Conservation (phyloP, 1,140 invertebrate species). For the Pseudomyrmex flavicornis region DNA sequence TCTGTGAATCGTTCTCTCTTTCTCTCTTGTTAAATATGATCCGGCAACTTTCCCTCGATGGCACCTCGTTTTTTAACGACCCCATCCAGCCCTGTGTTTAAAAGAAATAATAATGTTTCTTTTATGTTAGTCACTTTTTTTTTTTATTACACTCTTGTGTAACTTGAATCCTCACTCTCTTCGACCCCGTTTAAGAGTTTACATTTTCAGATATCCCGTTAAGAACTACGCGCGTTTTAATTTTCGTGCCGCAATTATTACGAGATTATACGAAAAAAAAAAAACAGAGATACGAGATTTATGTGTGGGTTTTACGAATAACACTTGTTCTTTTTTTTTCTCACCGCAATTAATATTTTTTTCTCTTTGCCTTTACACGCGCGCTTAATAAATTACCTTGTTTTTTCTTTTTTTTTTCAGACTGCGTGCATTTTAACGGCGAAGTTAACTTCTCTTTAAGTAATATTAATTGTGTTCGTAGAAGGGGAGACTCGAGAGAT, state of each 20-base stretch:
- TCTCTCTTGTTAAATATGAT: not conserved
- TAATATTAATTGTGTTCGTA: too few species aligned
- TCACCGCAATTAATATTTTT: not conserved
- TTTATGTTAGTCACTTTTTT: not conserved
- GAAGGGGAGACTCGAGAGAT: not conserved
- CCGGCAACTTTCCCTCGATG: not conserved
- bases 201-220: not conserved
- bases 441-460: too few species aligned
- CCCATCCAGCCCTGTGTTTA: slow-evolving; percentile 69
- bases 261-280: too few species aligned
- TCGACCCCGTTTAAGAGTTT: not conserved
- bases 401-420: not conserved
- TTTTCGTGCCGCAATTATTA: too few species aligned
- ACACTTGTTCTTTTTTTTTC: not conserved
- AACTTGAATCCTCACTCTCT: slow-evolving; percentile 13
- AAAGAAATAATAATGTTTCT: slow-evolving; percentile 47
- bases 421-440: not conserved
- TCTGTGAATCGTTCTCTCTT: not conserved
- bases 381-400: not conserved
- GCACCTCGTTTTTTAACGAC: slow-evolving; percentile 44
- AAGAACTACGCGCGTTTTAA: not conserved
- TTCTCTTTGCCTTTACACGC: not conserved
- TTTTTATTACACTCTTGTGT: not conserved
- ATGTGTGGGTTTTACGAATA: too few species aligned
- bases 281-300: too few species aligned